Percentiles rank a stretch among this genome's conserved stretches.
Evolutionary conservation across 2,888 invertebrate genomes (phyloP).

Genomic region (Polymixis flavicincta): DNA sequence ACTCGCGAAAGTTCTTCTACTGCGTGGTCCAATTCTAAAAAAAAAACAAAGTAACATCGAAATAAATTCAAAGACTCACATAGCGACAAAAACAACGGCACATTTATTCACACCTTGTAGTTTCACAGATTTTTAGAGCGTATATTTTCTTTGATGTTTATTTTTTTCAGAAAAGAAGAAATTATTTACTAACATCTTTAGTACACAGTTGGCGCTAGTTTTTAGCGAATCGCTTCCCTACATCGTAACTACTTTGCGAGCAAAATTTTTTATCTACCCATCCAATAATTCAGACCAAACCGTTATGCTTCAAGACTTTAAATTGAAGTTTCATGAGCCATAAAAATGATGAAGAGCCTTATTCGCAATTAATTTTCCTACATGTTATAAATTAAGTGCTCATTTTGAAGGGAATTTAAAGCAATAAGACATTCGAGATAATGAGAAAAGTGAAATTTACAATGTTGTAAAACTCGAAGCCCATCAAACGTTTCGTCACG

Average conservation of each 20-base stretch:
- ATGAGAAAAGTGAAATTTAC: slow-evolving; percentile 40
- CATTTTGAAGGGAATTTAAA: slow-evolving; percentile 36
- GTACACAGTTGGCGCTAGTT: slow-evolving; percentile 9
- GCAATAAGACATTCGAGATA: background rate
- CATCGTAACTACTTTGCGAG: slow-evolving; percentile 8
- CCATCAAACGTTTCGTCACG: slow-evolving; percentile 32
- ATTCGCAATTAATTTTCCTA: slow-evolving; percentile 45
- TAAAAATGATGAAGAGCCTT: slow-evolving; percentile 61
- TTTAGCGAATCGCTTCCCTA: slow-evolving; percentile 13
- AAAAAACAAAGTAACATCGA: background rate
- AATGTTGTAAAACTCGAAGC: slow-evolving; percentile 35
- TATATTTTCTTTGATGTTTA: slow-evolving; percentile 20
- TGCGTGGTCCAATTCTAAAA: background rate
- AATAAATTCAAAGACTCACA: background rate
- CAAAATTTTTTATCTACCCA: slow-evolving; percentile 49
- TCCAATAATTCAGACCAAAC: slow-evolving; percentile 57
- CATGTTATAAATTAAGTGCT: slow-evolving; percentile 23
- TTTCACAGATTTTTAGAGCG: background rate
- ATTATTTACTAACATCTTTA: slow-evolving; percentile 14
- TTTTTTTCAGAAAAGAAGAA: slow-evolving; percentile 34
- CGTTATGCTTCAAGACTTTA: slow-evolving; percentile 47
- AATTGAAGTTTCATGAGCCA: slow-evolving; percentile 53
- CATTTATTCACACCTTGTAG: slow-evolving; percentile 1
- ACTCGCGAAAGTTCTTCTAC: background rate
- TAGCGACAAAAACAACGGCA: background rate